Evolutionary conservation across 1,140 invertebrate species (phyloP).

Genomic region (Drosophila malerkotliana): DNA sequence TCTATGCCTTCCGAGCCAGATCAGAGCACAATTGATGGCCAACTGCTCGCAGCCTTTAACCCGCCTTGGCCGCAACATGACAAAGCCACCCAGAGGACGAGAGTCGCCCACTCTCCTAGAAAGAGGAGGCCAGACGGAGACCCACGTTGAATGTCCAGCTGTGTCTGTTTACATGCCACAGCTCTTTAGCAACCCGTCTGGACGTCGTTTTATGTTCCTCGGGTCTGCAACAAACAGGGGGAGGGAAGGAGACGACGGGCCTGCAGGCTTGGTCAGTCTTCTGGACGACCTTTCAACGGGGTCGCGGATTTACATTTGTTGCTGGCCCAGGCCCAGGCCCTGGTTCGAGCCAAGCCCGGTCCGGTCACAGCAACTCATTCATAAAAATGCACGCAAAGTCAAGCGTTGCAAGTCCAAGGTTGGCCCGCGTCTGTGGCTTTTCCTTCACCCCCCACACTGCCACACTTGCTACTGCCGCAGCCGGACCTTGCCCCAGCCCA

Average conservation of each 20-base stretch:
- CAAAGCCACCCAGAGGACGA: conserved; percentile 22
- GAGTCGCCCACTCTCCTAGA: neutral
- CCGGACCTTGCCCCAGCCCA: neutral
- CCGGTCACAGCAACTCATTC: conserved; percentile 51
- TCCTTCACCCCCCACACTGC: neutral
- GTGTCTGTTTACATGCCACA: conserved; percentile 66
- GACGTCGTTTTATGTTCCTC: conserved; percentile 49
- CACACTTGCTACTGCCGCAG: neutral
- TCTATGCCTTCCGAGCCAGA: conserved; percentile 49
- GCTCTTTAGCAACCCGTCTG: conserved; percentile 60
- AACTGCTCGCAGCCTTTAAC: conserved; percentile 46
- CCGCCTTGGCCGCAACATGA: conserved; percentile 45
- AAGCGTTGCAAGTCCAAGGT: conserved; percentile 69
- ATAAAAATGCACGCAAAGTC: conserved; percentile 75
- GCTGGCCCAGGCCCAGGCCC: conserved; percentile 31
- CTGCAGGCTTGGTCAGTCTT: conserved; percentile 29
- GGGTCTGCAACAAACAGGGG: conserved; percentile 11
- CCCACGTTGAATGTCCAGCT: conserved; percentile 55
- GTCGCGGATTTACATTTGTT: conserved; percentile 76
- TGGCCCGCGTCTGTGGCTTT: conserved; percentile 62
- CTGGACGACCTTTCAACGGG: conserved; percentile 62
- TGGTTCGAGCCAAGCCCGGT: neutral
- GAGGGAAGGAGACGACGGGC: conserved; percentile 9
- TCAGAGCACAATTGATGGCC: conserved; percentile 55
- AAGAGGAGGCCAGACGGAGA: conserved; percentile 16